phyloP scores from a whole-genome alignment of 64 coral and sea anemone genomes.

The Stylophora pistillata region DNA sequence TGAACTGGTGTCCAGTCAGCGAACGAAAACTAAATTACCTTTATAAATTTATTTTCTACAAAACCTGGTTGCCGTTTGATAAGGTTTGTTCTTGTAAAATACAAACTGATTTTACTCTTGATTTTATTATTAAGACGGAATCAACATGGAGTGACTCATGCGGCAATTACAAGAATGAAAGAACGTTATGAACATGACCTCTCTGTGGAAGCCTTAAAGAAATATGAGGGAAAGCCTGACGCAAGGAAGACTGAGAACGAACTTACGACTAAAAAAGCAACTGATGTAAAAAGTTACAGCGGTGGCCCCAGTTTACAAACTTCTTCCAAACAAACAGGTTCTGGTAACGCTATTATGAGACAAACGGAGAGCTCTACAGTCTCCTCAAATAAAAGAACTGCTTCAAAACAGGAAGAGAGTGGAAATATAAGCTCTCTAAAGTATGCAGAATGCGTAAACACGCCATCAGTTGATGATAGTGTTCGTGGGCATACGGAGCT shows the following conservation, averaged over 20 bases:
- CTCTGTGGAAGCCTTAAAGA: constrained; percentile 55
- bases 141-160: constrained; percentile 58
- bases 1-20: too few relatives aligned
- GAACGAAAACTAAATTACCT: too few relatives aligned
- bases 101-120: not conserved
- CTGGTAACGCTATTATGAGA: not conserved
- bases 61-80: too few relatives aligned
- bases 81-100: not conserved
- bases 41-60: too few relatives aligned
- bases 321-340: not conserved
- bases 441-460: not conserved
- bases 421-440: not conserved
- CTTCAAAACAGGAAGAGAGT: not conserved
- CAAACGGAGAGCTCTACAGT: not conserved
- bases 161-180: constrained; percentile 63
- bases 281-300: not conserved
- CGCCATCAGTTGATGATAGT: not conserved
- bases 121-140: constrained; percentile 57
- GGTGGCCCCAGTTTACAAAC: not conserved
- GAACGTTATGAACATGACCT: constrained; percentile 79
- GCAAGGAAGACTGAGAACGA: not conserved
- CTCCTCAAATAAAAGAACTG: not conserved
- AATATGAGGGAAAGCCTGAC: constrained; percentile 20
- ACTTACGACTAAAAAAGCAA: not conserved
- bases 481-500: not conserved